phyloP scores from a whole-genome alignment of 2,113 vertebrate species.

The Cryptoleucopteryx plumbea region DNA sequence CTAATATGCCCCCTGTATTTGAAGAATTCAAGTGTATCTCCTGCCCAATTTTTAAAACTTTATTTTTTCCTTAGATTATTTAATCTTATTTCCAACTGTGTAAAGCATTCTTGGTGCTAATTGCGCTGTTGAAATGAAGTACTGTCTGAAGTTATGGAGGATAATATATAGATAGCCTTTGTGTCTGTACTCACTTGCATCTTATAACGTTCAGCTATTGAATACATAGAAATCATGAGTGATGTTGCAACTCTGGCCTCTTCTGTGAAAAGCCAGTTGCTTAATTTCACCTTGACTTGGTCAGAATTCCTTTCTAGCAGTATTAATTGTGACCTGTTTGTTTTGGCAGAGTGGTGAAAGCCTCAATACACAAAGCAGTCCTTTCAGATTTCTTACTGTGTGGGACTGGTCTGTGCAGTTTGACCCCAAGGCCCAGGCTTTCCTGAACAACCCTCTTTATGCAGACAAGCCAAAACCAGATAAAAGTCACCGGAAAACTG shows the following conservation, averaged over 20 bases:
- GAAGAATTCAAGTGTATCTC: not conserved
- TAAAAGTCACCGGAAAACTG: conserved; percentile 69
- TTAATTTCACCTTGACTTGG: not conserved
- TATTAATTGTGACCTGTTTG: conserved; percentile 55
- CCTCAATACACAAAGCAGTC: conserved; percentile 70
- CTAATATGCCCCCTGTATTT: not conserved
- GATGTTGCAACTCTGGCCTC: not conserved
- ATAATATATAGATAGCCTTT: not conserved
- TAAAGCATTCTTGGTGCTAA: not conserved
- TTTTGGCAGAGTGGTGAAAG: conserved; percentile 79
- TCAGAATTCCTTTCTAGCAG: not conserved
- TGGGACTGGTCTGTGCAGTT: conserved; percentile 92
- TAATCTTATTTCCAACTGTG: not conserved
- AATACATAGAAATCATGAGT: not conserved
- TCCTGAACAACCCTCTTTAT: conserved; percentile 86
- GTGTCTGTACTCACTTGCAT: not conserved
- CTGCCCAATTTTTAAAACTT: not conserved
- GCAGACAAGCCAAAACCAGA: conserved; percentile 80
- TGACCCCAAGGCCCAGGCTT: conserved; percentile 79
- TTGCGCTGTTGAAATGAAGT: not conserved
- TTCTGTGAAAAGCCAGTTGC: not conserved
- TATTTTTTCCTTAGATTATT: not conserved
- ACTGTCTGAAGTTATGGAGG: not conserved
- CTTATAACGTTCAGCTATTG: not conserved
- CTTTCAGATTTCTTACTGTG: conserved; percentile 80